Evolutionary conservation across 2,888 invertebrate species (phyloP).

Genomic region (Limnephilus marmoratus): DNA sequence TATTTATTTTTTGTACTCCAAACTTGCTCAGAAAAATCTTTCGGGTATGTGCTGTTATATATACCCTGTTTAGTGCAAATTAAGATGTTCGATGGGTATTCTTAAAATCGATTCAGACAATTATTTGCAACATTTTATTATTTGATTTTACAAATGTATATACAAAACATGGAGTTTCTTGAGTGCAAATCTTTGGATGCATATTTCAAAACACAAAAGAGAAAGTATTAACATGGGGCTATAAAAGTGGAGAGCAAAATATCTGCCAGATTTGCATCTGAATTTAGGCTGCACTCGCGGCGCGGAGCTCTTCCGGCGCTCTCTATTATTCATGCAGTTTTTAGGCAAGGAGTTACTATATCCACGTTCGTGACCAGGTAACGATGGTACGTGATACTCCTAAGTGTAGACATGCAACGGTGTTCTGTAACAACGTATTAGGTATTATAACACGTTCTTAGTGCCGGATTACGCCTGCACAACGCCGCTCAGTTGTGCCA

Average conservation of each 20-base stretch:
- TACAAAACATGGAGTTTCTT: neutral
- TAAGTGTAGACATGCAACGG: neutral
- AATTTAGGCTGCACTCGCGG: conserved; percentile 16
- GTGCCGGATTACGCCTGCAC: too few species aligned
- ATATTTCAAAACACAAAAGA: neutral
- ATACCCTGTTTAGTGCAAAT: too few species aligned
- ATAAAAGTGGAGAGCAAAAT: neutral
- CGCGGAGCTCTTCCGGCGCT: neutral
- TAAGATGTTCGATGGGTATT: too few species aligned
- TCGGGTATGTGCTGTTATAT: too few species aligned
- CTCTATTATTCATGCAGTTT: conserved; percentile 30
- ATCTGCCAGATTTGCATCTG: neutral
- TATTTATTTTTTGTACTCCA: too few species aligned
- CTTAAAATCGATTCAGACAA: too few species aligned
- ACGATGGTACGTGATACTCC: neutral
- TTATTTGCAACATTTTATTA: too few species aligned
- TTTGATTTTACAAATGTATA: too few species aligned
- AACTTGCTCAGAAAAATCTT: too few species aligned
- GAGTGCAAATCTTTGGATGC: neutral
- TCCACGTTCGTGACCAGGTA: conserved; percentile 7
- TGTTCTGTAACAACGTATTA: neutral
- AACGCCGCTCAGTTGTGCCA: too few species aligned
- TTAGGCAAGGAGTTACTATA: conserved; percentile 19
- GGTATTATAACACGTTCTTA: too few species aligned
- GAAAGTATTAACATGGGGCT: neutral